Conservation (phyloP, 1,140 invertebrate genomes). For the Drosophila tristis region DNA sequence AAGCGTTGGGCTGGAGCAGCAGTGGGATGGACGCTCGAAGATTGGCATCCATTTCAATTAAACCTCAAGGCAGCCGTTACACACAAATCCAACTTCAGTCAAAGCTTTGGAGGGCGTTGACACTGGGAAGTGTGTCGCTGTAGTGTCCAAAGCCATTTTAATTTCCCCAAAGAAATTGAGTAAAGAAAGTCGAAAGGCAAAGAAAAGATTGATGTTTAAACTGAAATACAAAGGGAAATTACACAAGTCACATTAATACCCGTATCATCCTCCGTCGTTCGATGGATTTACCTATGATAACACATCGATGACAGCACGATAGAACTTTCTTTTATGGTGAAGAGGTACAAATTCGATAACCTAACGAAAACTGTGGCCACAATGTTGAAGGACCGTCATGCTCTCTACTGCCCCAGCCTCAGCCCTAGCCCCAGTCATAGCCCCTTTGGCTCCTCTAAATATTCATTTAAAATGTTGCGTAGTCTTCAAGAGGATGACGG, state of each 20-base stretch:
- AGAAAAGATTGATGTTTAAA: conserved; percentile 31
- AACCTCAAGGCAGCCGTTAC: conserved; percentile 50
- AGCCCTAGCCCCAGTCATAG: too few species aligned
- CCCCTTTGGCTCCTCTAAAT: conserved; percentile 39
- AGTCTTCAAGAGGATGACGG: conserved; percentile 11
- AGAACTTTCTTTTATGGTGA: too few species aligned
- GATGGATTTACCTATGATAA: neutral
- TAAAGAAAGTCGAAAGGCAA: conserved; percentile 20
- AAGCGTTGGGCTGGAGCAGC: too few species aligned
- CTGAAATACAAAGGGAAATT: conserved; percentile 3
- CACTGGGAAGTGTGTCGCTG: conserved; percentile 7
- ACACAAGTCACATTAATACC: neutral
- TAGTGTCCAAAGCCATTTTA: conserved; percentile 11
- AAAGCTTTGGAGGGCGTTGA: conserved; percentile 23
- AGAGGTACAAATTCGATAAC: too few species aligned
- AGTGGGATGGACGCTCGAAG: conserved; percentile 13
- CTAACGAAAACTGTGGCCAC: too few species aligned
- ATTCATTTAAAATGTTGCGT: conserved; percentile 67
- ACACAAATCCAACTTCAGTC: conserved; percentile 41
- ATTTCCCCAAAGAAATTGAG: conserved; percentile 18
- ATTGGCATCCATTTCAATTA: conserved; percentile 54
- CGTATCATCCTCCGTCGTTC: neutral
- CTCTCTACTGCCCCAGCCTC: too few species aligned
- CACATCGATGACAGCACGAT: neutral
- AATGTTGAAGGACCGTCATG: too few species aligned